Conservation (phyloP, 2,888 invertebrate species). For the Leptopilina syphax region DNA sequence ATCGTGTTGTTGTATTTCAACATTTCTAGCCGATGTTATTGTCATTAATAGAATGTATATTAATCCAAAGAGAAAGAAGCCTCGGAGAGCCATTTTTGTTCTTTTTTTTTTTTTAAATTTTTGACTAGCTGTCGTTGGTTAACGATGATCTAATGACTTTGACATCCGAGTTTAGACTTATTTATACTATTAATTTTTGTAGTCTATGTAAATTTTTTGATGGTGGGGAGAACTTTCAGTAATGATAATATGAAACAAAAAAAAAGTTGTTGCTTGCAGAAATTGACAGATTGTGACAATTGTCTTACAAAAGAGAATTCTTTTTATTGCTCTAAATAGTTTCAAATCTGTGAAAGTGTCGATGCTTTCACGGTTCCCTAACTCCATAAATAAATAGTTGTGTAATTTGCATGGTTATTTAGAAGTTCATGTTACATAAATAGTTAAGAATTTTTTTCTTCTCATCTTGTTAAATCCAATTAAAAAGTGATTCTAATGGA, state of each 20-base stretch:
- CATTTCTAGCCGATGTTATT: constrained; percentile 78
- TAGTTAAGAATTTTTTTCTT: background rate
- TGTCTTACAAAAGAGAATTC: constrained; percentile 41
- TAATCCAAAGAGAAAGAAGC: constrained; percentile 72
- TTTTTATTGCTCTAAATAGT: constrained; percentile 47
- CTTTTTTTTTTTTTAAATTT: too few relatives aligned
- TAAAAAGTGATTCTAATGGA: background rate
- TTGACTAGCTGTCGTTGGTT: constrained; percentile 48
- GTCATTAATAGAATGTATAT: constrained; percentile 76
- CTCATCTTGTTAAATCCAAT: background rate
- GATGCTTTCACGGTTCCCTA: constrained; percentile 51
- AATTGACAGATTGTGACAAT: background rate
- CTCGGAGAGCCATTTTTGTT: constrained; percentile 39
- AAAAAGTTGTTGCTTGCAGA: background rate
- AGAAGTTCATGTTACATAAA: constrained; percentile 42
- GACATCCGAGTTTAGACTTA: constrained; percentile 52
- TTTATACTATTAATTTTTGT: constrained; percentile 58
- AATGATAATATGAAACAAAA: background rate
- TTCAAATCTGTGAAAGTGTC: constrained; percentile 36
- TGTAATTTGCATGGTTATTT: constrained; percentile 43
- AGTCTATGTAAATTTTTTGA: background rate
- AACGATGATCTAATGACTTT: constrained; percentile 54
- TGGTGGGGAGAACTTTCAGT: constrained; percentile 18
- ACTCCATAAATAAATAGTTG: constrained; percentile 46
- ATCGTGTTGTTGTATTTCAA: constrained; percentile 76